phyloP scores from a whole-genome alignment of 2,797 vertebrate genomes.

The Myioborus melanocephalus region DNA sequence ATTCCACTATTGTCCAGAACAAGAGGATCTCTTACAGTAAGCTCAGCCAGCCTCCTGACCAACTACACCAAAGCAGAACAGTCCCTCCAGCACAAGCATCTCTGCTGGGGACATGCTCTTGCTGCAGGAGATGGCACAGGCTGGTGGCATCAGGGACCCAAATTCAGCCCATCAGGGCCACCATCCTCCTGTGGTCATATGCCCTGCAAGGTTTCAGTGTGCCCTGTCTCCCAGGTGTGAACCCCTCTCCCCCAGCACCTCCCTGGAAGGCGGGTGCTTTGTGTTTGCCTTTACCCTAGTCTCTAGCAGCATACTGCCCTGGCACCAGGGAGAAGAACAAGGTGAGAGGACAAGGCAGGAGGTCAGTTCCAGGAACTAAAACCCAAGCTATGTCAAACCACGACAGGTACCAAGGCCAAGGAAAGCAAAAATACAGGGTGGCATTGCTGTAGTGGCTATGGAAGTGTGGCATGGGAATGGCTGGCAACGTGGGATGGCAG shows the following conservation, averaged over 20 bases:
- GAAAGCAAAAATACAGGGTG: neutral
- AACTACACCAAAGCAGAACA: neutral
- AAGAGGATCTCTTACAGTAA: neutral
- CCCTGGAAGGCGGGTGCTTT: neutral
- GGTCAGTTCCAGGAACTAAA: neutral
- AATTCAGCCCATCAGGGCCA: neutral
- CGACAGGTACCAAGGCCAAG: neutral
- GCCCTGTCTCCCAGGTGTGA: accelerated
- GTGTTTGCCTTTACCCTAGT: neutral
- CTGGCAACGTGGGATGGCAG: neutral
- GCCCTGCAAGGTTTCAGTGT: neutral
- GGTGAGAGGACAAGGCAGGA: neutral
- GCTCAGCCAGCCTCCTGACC: neutral
- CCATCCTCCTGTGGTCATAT: neutral
- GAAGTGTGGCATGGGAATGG: neutral
- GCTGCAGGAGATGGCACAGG: accelerated
- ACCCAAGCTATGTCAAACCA: neutral
- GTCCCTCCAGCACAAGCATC: neutral
- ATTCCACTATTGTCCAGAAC: neutral
- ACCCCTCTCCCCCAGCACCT: neutral
- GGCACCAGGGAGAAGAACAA: neutral
- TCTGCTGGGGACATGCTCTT: neutral
- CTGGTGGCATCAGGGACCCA: neutral
- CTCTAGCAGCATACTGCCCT: neutral
- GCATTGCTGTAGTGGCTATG: neutral